Percentiles rank a stretch among this genome's conserved stretches.
These are phyloP conservation scores for Tridacna crocea DNA, from an alignment of 2,888 invertebrate genomes.

Conservation along the genomic window DNA sequence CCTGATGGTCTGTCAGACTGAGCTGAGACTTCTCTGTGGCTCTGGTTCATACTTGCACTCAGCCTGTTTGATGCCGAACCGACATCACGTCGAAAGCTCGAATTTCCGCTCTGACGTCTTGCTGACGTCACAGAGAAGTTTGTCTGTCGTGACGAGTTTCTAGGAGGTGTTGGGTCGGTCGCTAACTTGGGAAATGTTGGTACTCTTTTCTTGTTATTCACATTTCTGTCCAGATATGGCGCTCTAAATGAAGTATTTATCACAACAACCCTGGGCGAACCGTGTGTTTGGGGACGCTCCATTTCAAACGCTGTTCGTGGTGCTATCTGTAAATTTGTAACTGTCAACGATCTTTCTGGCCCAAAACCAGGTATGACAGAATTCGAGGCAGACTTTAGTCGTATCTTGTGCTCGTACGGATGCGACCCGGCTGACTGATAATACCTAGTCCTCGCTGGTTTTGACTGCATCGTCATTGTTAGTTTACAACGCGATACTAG, in stretches of 20 bases:
- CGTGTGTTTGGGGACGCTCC: slow-evolving; percentile 54
- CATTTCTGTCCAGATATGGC: slow-evolving; percentile 35
- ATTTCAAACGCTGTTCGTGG: slow-evolving; percentile 60
- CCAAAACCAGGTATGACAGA: slow-evolving; percentile 21
- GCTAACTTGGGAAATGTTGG: slow-evolving; percentile 58
- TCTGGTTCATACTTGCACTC: slow-evolving; percentile 27
- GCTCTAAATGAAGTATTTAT: slow-evolving; percentile 59
- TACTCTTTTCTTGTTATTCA: slow-evolving; percentile 34
- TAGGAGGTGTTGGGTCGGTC: slow-evolving; percentile 32
- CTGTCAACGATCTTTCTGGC: slow-evolving; percentile 53
- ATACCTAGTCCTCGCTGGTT: slow-evolving; percentile 20
- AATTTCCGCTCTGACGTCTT: slow-evolving; percentile 29
- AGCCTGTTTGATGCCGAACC: slow-evolving; percentile 38
- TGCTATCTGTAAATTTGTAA: slow-evolving; percentile 53
- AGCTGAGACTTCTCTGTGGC: slow-evolving; percentile 21
- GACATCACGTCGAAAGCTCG: slow-evolving; percentile 24
- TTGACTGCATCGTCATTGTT: slow-evolving; percentile 23
- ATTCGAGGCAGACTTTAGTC: slow-evolving; percentile 45
- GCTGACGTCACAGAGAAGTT: slow-evolving; percentile 34
- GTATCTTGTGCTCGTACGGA: slow-evolving; percentile 53
- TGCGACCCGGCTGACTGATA: slow-evolving; percentile 37
- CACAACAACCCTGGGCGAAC: slow-evolving; percentile 50
- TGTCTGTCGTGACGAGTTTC: slow-evolving; percentile 39
- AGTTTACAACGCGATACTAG: too few relatives aligned
- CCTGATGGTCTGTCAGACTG: slow-evolving; percentile 43